phyloP scores from a whole-genome alignment of 2,888 invertebrate genomes.

The Biston betularia region DNA sequence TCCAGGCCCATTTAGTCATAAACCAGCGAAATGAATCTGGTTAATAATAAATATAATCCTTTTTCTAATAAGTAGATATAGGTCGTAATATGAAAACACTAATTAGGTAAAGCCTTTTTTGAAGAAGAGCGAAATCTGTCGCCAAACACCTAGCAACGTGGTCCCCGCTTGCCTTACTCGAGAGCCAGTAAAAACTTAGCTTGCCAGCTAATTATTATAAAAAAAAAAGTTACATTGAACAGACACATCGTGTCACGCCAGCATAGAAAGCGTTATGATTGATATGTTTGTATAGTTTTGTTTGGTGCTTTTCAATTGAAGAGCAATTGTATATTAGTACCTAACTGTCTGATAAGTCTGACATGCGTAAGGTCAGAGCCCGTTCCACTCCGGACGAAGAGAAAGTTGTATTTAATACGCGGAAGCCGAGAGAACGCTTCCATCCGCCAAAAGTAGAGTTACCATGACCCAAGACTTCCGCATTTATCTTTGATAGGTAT shows the following conservation, averaged over 20 bases:
- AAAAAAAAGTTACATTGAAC: not conserved
- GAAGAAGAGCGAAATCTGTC: not conserved
- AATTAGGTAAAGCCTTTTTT: too few species aligned
- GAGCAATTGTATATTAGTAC: conserved; percentile 29
- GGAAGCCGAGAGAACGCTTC: conserved; percentile 50
- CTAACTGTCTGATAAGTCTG: conserved; percentile 34
- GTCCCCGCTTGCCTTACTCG: too few species aligned
- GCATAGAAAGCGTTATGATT: conserved; percentile 17
- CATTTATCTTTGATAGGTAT: not conserved
- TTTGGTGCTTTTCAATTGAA: conserved; percentile 20
- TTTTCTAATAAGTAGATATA: too few species aligned
- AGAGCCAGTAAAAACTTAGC: too few species aligned
- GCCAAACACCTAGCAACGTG: too few species aligned
- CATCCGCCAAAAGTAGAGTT: conserved; percentile 33
- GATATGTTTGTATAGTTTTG: conserved; percentile 17
- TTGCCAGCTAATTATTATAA: too few species aligned
- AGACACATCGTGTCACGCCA: not conserved
- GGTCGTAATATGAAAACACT: too few species aligned
- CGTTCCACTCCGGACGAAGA: conserved; percentile 41
- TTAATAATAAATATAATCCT: too few species aligned
- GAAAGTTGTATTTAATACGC: conserved; percentile 48
- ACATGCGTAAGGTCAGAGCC: conserved; percentile 42
- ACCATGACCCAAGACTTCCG: conserved; percentile 3
- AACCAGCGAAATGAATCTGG: too few species aligned
- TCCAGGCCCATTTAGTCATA: too few species aligned